phyloP scores from a whole-genome alignment of 2,113 vertebrate genomes.

The Trochalopteron elliotii region DNA sequence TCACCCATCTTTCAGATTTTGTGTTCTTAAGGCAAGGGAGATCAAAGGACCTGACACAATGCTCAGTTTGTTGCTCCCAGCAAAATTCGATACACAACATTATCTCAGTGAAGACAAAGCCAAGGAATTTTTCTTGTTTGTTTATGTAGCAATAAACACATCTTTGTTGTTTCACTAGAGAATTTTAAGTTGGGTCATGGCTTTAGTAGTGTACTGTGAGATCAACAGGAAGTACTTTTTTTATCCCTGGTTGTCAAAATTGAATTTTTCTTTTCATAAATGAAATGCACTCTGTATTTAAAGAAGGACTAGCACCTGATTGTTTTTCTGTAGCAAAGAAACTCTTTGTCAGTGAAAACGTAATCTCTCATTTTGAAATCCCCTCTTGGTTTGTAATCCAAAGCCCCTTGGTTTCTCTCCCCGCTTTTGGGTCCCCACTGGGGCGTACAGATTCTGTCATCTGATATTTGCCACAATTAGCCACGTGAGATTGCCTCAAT shows the following conservation, averaged over 20 bases:
- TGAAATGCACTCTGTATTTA: not conserved
- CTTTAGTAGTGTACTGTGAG: not conserved
- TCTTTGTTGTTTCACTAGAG: constrained; percentile 2
- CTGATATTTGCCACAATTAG: constrained; percentile 12
- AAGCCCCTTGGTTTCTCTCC: not conserved
- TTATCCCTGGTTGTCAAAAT: not conserved
- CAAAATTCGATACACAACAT: not conserved
- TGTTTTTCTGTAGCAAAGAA: not conserved
- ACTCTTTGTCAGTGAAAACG: not conserved
- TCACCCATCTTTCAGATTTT: constrained; percentile 34
- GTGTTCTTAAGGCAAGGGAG: not conserved
- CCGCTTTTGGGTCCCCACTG: not conserved
- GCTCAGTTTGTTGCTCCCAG: constrained; percentile 9
- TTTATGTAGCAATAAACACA: not conserved
- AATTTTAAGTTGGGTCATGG: not conserved
- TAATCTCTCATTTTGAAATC: not conserved
- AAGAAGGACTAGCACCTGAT: not conserved
- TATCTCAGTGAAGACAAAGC: constrained; percentile 35
- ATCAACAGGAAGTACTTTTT: constrained; percentile 32
- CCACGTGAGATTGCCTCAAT: not conserved
- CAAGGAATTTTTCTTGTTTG: constrained; percentile 32
- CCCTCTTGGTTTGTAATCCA: not conserved
- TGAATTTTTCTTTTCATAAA: not conserved
- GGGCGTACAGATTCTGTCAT: not conserved
- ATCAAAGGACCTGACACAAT: constrained; percentile 46